Evolutionary conservation across 1,140 invertebrate species (phyloP).

Genomic region (Cydia fagiglandana): DNA sequence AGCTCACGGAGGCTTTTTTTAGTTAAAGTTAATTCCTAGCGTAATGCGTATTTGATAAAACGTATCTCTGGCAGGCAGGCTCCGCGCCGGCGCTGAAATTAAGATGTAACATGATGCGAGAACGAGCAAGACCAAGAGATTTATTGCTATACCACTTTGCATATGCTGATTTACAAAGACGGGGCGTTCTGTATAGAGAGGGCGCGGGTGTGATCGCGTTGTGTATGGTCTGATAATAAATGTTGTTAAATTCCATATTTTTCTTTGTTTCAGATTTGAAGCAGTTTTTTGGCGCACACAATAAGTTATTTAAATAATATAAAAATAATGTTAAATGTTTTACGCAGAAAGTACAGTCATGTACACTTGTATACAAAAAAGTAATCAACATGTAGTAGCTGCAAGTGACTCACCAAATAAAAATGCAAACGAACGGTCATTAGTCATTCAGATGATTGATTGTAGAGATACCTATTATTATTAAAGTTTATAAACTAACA

Average conservation of each 20-base stretch:
- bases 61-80: conserved; percentile 73
- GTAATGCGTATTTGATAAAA: conserved; percentile 78
- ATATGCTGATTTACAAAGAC: conserved; percentile 81
- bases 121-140: conserved; percentile 80
- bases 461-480: too few relatives aligned
- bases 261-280: conserved; percentile 4
- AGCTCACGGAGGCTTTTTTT: conserved; percentile 58
- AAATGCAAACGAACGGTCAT: background rate
- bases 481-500: too few relatives aligned
- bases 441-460: too few relatives aligned
- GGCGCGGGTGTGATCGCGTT: conserved; percentile 44
- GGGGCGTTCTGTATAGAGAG: conserved; percentile 51
- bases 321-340: background rate
- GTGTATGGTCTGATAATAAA: conserved; percentile 44
- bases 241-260: background rate
- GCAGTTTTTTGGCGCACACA: background rate
- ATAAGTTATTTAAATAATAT: background rate
- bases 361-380: background rate
- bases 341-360: background rate
- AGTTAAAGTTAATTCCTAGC: conserved; percentile 73
- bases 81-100: conserved; percentile 78
- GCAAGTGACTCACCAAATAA: background rate
- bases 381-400: background rate
- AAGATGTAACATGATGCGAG: conserved; percentile 81
- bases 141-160: conserved; percentile 81